Evolutionary conservation across 1,140 invertebrate genomes (phyloP), one percentile per base, ranked within the genome.

Genomic region (Choristoneura fumiferana): DNA sequence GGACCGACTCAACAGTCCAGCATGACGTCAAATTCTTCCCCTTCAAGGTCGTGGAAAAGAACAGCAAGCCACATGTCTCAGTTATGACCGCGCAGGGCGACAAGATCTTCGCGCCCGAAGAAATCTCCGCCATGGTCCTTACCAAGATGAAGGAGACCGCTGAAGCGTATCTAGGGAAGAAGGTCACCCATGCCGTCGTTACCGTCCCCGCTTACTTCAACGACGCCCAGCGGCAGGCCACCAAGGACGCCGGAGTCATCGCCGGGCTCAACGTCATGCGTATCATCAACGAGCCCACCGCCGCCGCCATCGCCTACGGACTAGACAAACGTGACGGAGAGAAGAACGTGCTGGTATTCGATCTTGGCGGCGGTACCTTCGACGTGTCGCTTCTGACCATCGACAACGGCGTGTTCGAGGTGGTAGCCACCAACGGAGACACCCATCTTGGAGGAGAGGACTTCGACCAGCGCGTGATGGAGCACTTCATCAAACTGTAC

Each of bases 271-370:
- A 96, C 70, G 98, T 99, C 1, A 98, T 99, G 96, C 94, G 99
- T 89, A 99, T 99, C 73, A 99, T 99, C 80, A 99, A 99, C 84
- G 99, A 99, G 87, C 99, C 99, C 12, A 99, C 98, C 18, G 98
- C 99, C 4, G 99, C 99, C 54, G 99, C 99, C 62, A 99, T 99
- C 90, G 99, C 99, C 61, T 99, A 99, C 78, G 99, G 99, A 90
- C 92, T 99, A 63, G 98, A 99, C 91, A 99, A 99, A 90, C 99
- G 98, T 84, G 98, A 99, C 63, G 98, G 98, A 49, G 98, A 99
- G 88, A 99, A 99, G 91, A 99, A 99, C 77, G 97, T 99, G 35
- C 91, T 99, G 33, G 98, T 99, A 0, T 99, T 99, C 87, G 99
- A 99, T 93, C 93, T 99, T 84, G 99, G 99, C 83, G 99, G 99